Conservation (phyloP, 2,797 vertebrate genomes). For the Aldrovandia affinis region DNA sequence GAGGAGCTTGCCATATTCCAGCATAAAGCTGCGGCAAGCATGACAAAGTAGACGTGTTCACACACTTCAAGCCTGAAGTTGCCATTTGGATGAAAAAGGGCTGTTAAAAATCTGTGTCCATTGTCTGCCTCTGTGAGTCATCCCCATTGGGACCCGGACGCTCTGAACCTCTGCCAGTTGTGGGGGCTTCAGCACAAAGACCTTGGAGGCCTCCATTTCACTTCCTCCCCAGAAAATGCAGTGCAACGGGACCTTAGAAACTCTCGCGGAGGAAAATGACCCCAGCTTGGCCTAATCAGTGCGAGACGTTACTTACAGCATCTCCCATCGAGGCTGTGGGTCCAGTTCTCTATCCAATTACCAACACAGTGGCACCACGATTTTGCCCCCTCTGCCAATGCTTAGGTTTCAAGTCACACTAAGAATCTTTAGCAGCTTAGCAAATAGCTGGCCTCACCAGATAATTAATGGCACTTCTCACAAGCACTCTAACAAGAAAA, state of each 20-base stretch:
- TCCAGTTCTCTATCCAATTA: neutral
- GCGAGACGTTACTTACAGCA: neutral
- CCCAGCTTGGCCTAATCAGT: neutral
- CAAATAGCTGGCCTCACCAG: neutral
- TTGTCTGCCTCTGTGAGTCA: slow-evolving; percentile 29
- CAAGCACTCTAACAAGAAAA: neutral
- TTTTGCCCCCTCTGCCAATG: neutral
- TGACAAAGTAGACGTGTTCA: neutral
- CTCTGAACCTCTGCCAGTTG: slow-evolving; percentile 30
- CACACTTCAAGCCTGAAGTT: neutral
- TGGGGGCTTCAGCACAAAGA: slow-evolving; percentile 20
- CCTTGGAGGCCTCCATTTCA: neutral
- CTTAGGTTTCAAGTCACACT: neutral
- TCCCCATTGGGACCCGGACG: slow-evolving; percentile 16
- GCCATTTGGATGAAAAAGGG: neutral
- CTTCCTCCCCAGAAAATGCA: neutral
- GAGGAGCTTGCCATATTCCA: neutral
- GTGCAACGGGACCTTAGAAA: neutral
- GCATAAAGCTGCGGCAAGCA: neutral
- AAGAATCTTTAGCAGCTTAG: neutral
- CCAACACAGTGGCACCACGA: neutral
- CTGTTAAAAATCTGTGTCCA: slow-evolving; percentile 16
- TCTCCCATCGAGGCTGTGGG: neutral
- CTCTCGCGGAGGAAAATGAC: slow-evolving; percentile 13
- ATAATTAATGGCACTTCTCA: neutral